Conservation (phyloP, 64 coral and sea anemone genomes). For the Hydrozoanthus tunicans region DNA sequence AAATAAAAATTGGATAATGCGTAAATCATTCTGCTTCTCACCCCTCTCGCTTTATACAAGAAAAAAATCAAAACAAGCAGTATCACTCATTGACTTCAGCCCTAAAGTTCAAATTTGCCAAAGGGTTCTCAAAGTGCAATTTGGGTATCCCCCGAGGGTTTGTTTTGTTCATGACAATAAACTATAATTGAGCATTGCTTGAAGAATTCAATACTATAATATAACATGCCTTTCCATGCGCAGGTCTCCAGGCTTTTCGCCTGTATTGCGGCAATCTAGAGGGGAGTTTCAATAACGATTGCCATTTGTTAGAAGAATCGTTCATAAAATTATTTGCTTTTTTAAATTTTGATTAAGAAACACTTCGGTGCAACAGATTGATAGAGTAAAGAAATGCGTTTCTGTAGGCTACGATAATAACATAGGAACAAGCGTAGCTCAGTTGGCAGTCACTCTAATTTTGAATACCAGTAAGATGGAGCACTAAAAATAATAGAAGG, state of each 20-base stretch:
- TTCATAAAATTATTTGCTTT: too few species aligned
- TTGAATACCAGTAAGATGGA: too few species aligned
- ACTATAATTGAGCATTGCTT: not conserved
- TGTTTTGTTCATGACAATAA: not conserved
- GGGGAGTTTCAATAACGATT: too few species aligned
- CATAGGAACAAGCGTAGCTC: too few species aligned
- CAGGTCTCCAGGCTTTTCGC: not conserved
- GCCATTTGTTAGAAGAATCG: too few species aligned
- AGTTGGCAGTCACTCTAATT: too few species aligned
- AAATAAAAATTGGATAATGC: not conserved
- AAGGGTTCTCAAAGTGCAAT: not conserved
- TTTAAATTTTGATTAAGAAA: too few species aligned
- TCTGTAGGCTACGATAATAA: too few species aligned
- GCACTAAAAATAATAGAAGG: too few species aligned
- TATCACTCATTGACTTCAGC: not conserved
- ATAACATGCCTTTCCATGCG: too few species aligned
- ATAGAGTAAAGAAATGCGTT: too few species aligned
- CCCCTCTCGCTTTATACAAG: not conserved
- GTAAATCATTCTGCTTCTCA: not conserved
- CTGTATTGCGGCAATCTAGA: not conserved
- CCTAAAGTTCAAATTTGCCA: not conserved
- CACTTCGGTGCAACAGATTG: too few species aligned
- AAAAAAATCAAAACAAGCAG: not conserved
- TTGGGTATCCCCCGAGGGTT: not conserved
- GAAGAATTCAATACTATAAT: not conserved